phyloP scores from a whole-genome alignment of 2,888 invertebrate species.

The Alviniconcha strummeri region DNA sequence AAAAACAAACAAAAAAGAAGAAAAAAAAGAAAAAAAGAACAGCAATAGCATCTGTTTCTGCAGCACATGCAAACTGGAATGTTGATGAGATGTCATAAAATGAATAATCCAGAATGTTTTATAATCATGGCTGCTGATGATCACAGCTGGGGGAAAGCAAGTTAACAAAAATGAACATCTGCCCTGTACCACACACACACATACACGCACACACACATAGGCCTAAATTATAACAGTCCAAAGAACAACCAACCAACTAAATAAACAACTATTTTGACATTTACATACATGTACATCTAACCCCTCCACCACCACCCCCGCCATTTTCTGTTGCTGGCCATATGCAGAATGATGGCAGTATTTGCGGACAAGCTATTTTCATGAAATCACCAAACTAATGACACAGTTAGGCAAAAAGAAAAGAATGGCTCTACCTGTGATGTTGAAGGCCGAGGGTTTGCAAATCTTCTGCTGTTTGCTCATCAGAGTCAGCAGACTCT shows the following conservation, averaged over 20 bases:
- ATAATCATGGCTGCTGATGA: background rate
- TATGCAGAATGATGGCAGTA: no score
- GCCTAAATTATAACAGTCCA: background rate
- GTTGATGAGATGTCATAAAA: background rate
- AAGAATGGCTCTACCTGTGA: constrained; percentile 66
- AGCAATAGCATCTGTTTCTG: background rate
- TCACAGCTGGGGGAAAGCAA: background rate
- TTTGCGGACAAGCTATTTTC: no score
- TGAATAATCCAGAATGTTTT: no score
- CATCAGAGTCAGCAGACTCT: constrained; percentile 44
- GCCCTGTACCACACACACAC: background rate
- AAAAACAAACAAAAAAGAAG: no score
- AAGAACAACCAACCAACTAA: no score
- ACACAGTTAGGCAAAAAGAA: no score
- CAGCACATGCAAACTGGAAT: background rate
- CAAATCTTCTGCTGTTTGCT: constrained; percentile 83
- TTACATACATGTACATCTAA: no score
- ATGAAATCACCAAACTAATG: no score
- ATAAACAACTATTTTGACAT: no score
- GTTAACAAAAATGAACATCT: background rate
- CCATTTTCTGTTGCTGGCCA: no score
- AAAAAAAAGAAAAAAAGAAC: constrained; percentile 4
- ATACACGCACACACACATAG: background rate
- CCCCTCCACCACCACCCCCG: no score
- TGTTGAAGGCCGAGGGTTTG: constrained; percentile 76